These are phyloP conservation scores for Caenorhabditis doughertyi DNA, from an alignment of 2,888 invertebrate genomes.

Conservation along the genomic window DNA sequence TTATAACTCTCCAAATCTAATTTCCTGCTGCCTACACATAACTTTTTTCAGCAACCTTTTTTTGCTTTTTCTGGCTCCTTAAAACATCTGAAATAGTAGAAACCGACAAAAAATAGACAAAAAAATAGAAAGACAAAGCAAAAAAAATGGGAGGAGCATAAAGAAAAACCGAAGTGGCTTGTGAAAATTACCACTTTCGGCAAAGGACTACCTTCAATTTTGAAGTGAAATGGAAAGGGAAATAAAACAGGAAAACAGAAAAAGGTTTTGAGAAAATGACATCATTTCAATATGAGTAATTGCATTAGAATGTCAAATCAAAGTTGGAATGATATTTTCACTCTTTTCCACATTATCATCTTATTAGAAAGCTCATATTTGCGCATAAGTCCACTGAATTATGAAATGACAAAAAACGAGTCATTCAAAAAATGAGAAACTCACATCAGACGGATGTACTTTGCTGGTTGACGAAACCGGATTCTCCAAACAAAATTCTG, in stretches of 20 bases:
- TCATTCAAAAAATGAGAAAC: no score
- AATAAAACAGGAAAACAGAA: neutral
- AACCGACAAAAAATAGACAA: neutral
- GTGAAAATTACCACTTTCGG: neutral
- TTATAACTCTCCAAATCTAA: no score
- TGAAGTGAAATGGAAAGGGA: neutral
- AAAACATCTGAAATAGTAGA: neutral
- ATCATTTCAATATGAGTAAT: neutral
- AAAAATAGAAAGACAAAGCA: neutral
- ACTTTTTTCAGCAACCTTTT: no score
- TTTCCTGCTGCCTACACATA: no score
- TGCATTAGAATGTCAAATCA: neutral
- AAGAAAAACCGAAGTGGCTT: neutral
- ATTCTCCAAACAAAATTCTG: slow-evolving; percentile 44
- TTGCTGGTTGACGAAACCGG: slow-evolving; percentile 8
- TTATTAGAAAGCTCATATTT: no score
- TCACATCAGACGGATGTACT: slow-evolving; percentile 62
- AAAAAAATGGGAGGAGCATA: neutral
- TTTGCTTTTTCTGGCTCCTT: neutral
- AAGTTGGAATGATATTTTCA: no score
- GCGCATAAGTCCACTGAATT: no score
- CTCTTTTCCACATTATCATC: no score
- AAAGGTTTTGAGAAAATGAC: neutral
- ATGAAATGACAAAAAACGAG: no score
- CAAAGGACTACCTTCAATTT: neutral